Evolutionary conservation across 2,888 invertebrate species (phyloP).

Genomic region (Catocala fraxini): DNA sequence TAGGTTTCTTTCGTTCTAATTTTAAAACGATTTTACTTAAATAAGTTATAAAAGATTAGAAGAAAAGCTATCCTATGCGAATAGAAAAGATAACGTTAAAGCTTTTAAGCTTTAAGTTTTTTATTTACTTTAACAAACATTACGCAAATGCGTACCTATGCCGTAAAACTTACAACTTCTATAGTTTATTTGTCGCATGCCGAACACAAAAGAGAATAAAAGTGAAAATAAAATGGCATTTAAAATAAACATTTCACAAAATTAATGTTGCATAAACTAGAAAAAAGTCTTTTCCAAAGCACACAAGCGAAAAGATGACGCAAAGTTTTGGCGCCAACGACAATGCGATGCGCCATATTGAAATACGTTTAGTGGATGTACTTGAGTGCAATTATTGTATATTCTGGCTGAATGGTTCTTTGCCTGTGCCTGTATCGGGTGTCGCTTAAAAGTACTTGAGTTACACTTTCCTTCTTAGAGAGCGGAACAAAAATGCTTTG

Average conservation of each 20-base stretch:
- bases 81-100: too few species aligned
- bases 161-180: not conserved
- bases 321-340: conserved; percentile 51
- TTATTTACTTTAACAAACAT: not conserved
- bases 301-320: conserved; percentile 43
- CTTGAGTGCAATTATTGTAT: conserved; percentile 45
- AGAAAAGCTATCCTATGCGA: too few species aligned
- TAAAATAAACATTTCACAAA: conserved; percentile 19
- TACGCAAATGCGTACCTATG: not conserved
- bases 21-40: too few species aligned
- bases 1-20: too few species aligned
- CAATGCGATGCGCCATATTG: conserved; percentile 39
- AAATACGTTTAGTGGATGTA: conserved; percentile 39
- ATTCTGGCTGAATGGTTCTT: conserved; percentile 36
- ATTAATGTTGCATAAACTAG: conserved; percentile 43
- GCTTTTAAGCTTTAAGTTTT: not conserved
- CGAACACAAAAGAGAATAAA: conserved; percentile 18
- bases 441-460: conserved; percentile 43
- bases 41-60: too few species aligned
- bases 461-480: conserved; percentile 43
- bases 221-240: conserved; percentile 36
- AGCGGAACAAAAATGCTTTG: conserved; percentile 18
- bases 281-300: conserved; percentile 31
- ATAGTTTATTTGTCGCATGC: conserved; percentile 10
- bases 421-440: conserved; percentile 41